Evolutionary conservation across 1,140 invertebrate genomes (phyloP).

Genomic region (Panulirus ornatus): DNA sequence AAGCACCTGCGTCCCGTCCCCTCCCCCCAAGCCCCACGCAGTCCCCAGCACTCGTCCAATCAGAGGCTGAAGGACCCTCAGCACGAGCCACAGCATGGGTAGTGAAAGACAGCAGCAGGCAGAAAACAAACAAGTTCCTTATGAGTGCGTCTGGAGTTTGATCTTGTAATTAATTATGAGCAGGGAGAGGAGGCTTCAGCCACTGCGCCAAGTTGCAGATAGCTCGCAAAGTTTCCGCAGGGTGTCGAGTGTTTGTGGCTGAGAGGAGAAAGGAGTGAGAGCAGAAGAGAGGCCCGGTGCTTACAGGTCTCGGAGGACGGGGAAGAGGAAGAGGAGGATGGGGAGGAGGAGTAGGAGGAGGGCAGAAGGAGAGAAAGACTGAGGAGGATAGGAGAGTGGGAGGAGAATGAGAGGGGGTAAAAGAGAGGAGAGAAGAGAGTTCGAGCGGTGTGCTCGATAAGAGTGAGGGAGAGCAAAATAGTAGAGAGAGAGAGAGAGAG

Average conservation of each 20-base stretch:
- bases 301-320: no score
- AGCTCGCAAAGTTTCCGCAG: not conserved
- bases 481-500: not conserved
- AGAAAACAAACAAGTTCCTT: not conserved
- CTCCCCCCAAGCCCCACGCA: not conserved
- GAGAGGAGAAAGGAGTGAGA: not conserved
- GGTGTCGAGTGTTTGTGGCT: not conserved
- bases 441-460: no score
- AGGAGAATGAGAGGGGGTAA: not conserved
- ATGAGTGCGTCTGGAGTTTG: conserved; percentile 3
- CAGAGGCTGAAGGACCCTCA: not conserved
- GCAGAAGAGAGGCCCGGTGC: no score
- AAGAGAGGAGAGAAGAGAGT: not conserved
- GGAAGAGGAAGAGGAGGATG: not conserved
- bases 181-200: not conserved
- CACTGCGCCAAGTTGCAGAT: not conserved
- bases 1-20: not conserved
- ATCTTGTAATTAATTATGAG: not conserved
- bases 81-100: not conserved
- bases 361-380: not conserved
- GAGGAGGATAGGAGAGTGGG: not conserved
- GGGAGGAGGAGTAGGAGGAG: not conserved
- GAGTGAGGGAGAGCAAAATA: no score
- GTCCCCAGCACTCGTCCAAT: not conserved
- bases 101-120: not conserved